A percentile compares a stretch with the other conserved stretches of the same genome.
Conservation (phyloP, 2,797 vertebrate genomes). For the Lophius americanus region DNA sequence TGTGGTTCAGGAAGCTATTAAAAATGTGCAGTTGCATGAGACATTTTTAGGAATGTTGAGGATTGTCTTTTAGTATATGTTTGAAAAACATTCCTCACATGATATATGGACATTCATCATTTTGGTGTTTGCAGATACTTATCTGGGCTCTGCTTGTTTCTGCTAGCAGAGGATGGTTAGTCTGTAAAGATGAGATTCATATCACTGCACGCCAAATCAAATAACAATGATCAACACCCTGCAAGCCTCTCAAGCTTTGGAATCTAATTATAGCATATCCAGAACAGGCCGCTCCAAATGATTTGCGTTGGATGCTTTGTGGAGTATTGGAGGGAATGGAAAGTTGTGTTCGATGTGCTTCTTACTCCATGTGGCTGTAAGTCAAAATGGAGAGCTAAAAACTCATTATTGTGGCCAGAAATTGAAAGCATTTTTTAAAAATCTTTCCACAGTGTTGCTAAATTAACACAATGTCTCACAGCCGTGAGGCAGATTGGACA, state of each 20-base stretch:
- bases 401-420: slow-evolving; percentile 32
- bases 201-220: slow-evolving; percentile 54
- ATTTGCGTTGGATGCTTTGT: slow-evolving; percentile 49
- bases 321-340: slow-evolving; percentile 32
- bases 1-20: not conserved
- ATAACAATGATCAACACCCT: slow-evolving; percentile 65
- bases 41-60: not conserved
- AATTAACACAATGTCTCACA: slow-evolving; percentile 57
- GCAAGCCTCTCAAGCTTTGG: slow-evolving; percentile 48
- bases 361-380: slow-evolving; percentile 14
- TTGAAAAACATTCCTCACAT: not conserved
- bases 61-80: not conserved
- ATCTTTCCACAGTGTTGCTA: slow-evolving; percentile 32
- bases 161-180: slow-evolving; percentile 24
- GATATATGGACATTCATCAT: slow-evolving; percentile 31
- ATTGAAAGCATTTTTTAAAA: slow-evolving; percentile 64
- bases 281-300: slow-evolving; percentile 44
- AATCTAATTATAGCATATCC: slow-evolving; percentile 65
- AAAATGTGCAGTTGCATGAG: not conserved
- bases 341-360: slow-evolving; percentile 33
- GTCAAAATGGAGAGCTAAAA: slow-evolving; percentile 23
- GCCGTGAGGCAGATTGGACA: slow-evolving; percentile 16
- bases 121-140: slow-evolving; percentile 31
- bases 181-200: slow-evolving; percentile 43
- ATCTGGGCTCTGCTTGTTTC: slow-evolving; percentile 6